Conservation (phyloP, 2,113 vertebrate genomes). For the Corythoichthys haematopterus region DNA sequence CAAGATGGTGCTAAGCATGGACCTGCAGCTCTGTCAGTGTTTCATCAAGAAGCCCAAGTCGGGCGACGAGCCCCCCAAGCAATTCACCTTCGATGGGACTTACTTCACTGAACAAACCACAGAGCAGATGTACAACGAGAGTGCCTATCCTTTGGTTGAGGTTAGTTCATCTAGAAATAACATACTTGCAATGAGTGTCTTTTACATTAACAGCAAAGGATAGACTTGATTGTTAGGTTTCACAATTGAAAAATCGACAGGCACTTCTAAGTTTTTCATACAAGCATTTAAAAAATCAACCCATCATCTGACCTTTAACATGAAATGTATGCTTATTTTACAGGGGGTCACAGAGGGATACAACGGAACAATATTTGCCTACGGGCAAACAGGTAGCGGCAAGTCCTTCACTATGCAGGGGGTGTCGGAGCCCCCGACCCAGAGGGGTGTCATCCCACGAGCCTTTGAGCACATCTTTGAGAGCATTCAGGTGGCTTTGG, state of each 20-base stretch:
- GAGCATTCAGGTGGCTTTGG: constrained; percentile 77
- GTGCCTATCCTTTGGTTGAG: constrained; percentile 82
- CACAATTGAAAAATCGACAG: no score
- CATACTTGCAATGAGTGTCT: background rate
- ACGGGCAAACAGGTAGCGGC: constrained; percentile 87
- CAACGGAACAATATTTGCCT: constrained; percentile 90
- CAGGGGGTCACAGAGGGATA: constrained; percentile 87
- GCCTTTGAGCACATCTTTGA: constrained; percentile 87
- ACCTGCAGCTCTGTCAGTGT: constrained; percentile 72
- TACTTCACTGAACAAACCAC: constrained; percentile 77
- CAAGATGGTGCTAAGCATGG: constrained; percentile 69
- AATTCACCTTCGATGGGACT: constrained; percentile 85
- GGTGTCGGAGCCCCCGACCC: constrained; percentile 62
- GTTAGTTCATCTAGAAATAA: constrained; percentile 55
- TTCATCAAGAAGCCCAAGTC: constrained; percentile 75
- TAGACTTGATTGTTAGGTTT: no score
- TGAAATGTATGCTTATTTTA: background rate
- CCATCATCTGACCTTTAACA: background rate
- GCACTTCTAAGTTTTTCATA: background rate
- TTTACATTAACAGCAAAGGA: no score
- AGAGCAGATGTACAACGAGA: constrained; percentile 86
- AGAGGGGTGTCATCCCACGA: constrained; percentile 82
- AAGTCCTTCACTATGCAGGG: constrained; percentile 93
- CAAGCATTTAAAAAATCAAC: background rate
- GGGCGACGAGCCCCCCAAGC: constrained; percentile 73